Percentiles rank a stretch among this genome's conserved stretches.
These are phyloP conservation scores for Ethmia dodecea DNA, from an alignment of 2,888 invertebrate genomes.

Conservation along the genomic window DNA sequence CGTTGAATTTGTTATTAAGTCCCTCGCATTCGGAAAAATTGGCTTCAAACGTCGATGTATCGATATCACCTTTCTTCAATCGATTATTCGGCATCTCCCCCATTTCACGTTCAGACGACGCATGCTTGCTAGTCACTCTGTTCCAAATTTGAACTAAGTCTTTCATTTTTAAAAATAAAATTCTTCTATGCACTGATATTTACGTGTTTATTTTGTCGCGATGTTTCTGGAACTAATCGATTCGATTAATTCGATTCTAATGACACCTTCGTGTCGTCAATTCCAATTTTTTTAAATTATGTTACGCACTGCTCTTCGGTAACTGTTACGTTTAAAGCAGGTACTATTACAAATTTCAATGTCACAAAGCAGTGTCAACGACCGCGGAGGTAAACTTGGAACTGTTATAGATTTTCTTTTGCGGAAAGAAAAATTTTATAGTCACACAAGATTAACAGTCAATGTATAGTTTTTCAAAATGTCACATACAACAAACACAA, in stretches of 20 bases:
- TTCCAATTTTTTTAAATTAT: too few species aligned
- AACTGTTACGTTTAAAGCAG: too few species aligned
- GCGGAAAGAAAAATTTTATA: too few species aligned
- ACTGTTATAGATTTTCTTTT: not conserved
- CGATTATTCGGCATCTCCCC: conserved; percentile 49
- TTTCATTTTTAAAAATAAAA: conserved; percentile 69
- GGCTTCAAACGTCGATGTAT: conserved; percentile 42
- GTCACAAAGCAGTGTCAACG: conserved; percentile 13
- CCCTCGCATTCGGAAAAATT: conserved; percentile 60
- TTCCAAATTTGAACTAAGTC: conserved; percentile 80
- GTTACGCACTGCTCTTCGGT: too few species aligned
- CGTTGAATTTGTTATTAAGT: conserved; percentile 48
- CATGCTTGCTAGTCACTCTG: conserved; percentile 69
- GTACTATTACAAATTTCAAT: too few species aligned
- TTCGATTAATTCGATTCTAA: conserved; percentile 28
- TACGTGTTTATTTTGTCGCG: conserved; percentile 1
- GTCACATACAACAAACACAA: not conserved
- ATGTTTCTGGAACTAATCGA: conserved; percentile 23
- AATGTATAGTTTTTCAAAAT: too few species aligned
- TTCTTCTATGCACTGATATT: not conserved
- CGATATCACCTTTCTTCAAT: conserved; percentile 44
- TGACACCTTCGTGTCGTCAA: conserved; percentile 18
- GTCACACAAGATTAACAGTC: too few species aligned
- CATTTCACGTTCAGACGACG: conserved; percentile 52
- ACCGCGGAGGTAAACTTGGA: not conserved